Conservation (phyloP, 2,888 invertebrate species). For the Pristionchus japonicus region DNA sequence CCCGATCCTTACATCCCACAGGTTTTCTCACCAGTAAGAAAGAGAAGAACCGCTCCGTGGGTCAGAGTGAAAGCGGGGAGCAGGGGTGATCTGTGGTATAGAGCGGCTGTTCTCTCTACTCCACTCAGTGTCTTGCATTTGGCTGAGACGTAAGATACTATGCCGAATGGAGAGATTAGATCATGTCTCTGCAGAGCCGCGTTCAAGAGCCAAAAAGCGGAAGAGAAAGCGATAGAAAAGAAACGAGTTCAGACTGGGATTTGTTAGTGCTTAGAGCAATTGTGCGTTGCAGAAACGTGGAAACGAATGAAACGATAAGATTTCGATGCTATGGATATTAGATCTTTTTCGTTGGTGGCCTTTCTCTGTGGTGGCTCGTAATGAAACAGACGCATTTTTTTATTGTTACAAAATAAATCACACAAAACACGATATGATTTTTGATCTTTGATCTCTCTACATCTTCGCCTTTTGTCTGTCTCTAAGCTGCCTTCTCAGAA, state of each 20-base stretch:
- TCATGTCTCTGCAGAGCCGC: background rate
- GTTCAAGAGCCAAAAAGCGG: background rate
- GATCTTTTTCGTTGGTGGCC: too few species aligned
- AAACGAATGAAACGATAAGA: background rate
- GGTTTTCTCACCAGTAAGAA: background rate
- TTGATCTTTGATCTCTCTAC: background rate
- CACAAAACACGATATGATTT: too few species aligned
- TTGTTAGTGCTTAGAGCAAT: background rate
- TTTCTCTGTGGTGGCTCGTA: too few species aligned
- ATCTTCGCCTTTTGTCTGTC: conserved; percentile 50
- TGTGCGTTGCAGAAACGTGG: background rate
- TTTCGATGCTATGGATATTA: too few species aligned
- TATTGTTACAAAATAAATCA: too few species aligned
- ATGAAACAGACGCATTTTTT: too few species aligned
- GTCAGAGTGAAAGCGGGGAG: background rate
- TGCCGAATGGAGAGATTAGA: too few species aligned
- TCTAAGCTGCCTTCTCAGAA: conserved; percentile 80
- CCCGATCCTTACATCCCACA: too few species aligned
- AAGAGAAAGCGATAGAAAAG: background rate
- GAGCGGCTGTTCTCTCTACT: too few species aligned
- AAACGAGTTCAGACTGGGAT: background rate
- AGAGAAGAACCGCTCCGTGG: background rate
- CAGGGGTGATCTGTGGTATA: background rate
- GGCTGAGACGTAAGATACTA: too few species aligned
- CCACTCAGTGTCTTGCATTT: too few species aligned